Evolutionary conservation across 2,888 invertebrate genomes (phyloP).

Genomic region (Philereme transversata): DNA sequence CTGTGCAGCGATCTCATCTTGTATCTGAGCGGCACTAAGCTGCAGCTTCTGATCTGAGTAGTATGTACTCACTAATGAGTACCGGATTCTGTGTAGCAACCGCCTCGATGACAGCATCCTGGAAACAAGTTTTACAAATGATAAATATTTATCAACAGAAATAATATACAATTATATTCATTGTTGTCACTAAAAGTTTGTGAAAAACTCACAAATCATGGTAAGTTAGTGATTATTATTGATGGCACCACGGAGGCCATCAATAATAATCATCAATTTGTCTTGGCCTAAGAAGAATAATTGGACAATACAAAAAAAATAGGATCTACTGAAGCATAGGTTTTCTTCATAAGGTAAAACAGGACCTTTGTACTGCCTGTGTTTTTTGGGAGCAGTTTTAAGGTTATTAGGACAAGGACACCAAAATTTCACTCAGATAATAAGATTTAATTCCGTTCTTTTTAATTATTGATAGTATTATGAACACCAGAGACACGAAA

Average conservation of each 20-base stretch:
- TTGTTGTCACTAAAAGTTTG: too few relatives aligned
- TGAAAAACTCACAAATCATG: too few relatives aligned
- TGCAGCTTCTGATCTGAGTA: constrained; percentile 67
- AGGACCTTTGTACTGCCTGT: too few relatives aligned
- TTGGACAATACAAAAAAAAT: too few relatives aligned
- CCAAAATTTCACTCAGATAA: not conserved
- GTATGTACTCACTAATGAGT: constrained; percentile 65
- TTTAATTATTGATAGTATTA: not conserved
- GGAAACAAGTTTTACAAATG: constrained; percentile 25
- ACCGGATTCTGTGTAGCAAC: constrained; percentile 68
- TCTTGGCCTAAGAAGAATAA: too few relatives aligned
- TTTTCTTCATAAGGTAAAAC: too few relatives aligned
- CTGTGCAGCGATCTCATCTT: constrained; percentile 65
- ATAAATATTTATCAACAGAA: too few relatives aligned
- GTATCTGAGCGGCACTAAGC: constrained; percentile 55
- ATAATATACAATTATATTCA: too few relatives aligned
- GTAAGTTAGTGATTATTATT: too few relatives aligned
- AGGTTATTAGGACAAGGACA: constrained; percentile 18
- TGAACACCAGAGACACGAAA: not conserved
- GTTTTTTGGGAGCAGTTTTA: constrained; percentile 4
- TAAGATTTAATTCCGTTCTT: not conserved
- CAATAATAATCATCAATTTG: too few relatives aligned
- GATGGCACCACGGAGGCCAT: too few relatives aligned
- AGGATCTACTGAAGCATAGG: too few relatives aligned
- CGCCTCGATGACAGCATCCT: constrained; percentile 67